These are phyloP conservation scores for Gastracanthus pulcherrimus DNA, from an alignment of 2,888 invertebrate genomes.

Conservation along the genomic window DNA sequence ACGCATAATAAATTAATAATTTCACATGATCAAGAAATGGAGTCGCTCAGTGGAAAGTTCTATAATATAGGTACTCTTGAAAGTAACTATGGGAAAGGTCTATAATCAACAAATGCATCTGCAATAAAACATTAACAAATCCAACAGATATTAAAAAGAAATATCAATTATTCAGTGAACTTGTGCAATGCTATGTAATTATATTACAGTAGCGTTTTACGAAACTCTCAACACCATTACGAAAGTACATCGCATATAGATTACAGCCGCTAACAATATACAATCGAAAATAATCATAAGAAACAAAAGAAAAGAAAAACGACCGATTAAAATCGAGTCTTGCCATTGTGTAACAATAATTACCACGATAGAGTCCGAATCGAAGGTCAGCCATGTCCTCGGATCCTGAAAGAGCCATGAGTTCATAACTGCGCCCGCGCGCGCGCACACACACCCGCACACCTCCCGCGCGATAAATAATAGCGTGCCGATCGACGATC, in stretches of 20 bases:
- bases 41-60: no score
- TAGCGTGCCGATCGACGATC: background rate
- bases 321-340: background rate
- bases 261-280: slow-evolving; percentile 4
- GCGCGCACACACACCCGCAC: background rate
- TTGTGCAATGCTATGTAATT: background rate
- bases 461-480: background rate
- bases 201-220: background rate
- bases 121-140: background rate
- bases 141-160: background rate
- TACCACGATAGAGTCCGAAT: slow-evolving; percentile 57
- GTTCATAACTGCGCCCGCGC: slow-evolving; percentile 60
- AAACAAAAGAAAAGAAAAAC: background rate
- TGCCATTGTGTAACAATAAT: background rate
- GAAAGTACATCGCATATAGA: background rate
- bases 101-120: background rate
- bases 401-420: slow-evolving; percentile 67
- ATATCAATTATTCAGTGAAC: no score
- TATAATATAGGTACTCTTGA: background rate
- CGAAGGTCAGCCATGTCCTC: slow-evolving; percentile 68
- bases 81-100: background rate
- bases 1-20: no score
- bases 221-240: background rate
- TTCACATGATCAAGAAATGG: no score
- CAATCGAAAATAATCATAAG: no score